phyloP scores from a whole-genome alignment of 2,888 invertebrate genomes.

The Drosophila fulvimacula region DNA sequence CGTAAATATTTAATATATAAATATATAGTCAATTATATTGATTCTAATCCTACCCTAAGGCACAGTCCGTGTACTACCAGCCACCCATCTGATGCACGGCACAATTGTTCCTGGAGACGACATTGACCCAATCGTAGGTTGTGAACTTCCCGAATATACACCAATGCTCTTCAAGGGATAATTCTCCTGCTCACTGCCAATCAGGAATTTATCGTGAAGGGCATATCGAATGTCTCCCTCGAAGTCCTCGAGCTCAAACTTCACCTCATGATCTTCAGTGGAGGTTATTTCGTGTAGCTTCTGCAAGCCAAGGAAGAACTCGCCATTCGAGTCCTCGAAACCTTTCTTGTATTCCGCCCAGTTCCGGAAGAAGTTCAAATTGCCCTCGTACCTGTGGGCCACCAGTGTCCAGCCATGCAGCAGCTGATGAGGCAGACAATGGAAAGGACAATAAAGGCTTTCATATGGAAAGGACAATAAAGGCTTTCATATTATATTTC shows the following conservation, averaged over 20 bases:
- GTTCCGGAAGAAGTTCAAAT: constrained; percentile 86
- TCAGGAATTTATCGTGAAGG: constrained; percentile 87
- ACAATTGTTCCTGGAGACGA: background rate
- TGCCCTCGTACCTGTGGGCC: background rate
- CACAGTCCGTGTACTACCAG: background rate
- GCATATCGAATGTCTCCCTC: constrained; percentile 86
- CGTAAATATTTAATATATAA: background rate
- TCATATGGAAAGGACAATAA: background rate
- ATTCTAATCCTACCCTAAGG: constrained; percentile 71
- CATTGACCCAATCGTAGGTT: background rate
- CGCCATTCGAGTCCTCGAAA: constrained; percentile 88
- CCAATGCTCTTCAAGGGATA: constrained; percentile 88
- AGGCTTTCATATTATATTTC: no score
- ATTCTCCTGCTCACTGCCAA: constrained; percentile 88
- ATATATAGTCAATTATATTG: background rate
- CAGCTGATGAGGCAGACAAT: background rate
- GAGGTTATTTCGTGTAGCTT: constrained; percentile 86
- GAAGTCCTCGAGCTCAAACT: constrained; percentile 87
- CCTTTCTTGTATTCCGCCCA: constrained; percentile 88
- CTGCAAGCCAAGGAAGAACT: constrained; percentile 89
- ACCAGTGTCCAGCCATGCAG: background rate
- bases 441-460: background rate
- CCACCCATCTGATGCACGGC: constrained; percentile 1
- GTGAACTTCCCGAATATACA: constrained; percentile 85
- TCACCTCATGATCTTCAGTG: constrained; percentile 85